Evolutionary conservation across 2,797 vertebrate species (phyloP), one percentile per base, ranked within the genome.

Genomic region (Acipenser oxyrinchus): DNA sequence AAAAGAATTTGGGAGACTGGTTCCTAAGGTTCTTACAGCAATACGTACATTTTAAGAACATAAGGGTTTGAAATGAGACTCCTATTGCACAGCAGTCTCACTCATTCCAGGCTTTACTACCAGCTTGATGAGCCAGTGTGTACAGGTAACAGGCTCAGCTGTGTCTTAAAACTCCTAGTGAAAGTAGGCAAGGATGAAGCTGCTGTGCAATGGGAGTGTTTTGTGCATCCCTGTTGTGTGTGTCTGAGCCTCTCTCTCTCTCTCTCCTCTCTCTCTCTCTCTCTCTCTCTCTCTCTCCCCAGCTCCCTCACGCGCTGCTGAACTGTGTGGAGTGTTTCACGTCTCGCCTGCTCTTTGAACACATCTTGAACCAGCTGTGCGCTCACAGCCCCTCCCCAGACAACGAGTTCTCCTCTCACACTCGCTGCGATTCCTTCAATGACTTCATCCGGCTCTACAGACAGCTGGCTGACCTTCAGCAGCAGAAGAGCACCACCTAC

Each of bases 251-350:
- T 48, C 18, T 64, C 49, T 70, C 53, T 71, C 48, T n/a, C 13
- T 55, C 64, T 66, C 6, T 63, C 69, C 75, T 48, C 18, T 77
- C 15, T 18, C 13, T 55, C 64, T 66, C 6, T 63, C 69, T 66
- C 75, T 48, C 18, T 77, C 15, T 18, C 15, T 18, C 15, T 18
- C 15, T 18, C 15, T 18, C 67, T 71, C 70, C 78, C 69, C 77
- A 99, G 95, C 88, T 99, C 65, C 95, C 93, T 71, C 88, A 95
- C 66, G 87, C 85, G 66, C 88, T 89, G 65, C 81, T 99, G 84
- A 97, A 92, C 81, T 96, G 93, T 70, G 87, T 95, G 65, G 95
- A 98, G 75, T 92, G 90, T 73, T 86, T 96, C 51, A 93, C 94
- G 6, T 77, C 83, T 7, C 87, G 80, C 6, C 72, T 95, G 74